phyloP scores from a whole-genome alignment of 2,888 invertebrate species.

The Ophioninae sp. region DNA sequence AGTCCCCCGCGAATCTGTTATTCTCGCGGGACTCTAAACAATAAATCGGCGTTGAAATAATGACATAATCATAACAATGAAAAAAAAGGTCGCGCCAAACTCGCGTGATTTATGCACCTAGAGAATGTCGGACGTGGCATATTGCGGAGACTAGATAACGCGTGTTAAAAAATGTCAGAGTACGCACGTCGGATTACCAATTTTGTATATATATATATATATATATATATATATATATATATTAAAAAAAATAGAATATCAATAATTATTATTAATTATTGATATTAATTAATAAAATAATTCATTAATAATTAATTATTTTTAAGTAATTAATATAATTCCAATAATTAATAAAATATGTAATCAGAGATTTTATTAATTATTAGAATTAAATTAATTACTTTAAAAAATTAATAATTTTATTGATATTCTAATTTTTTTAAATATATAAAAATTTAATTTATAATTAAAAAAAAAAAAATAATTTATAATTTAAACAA shows the following conservation, averaged over 20 bases:
- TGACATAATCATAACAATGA: background rate
- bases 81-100: background rate
- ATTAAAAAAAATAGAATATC: too few species aligned
- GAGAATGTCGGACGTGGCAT: background rate
- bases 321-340: background rate
- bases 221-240: too few species aligned
- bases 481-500: too few species aligned
- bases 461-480: too few species aligned
- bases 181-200: background rate
- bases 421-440: too few species aligned
- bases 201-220: background rate
- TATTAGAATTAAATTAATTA: too few species aligned
- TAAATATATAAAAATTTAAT: too few species aligned
- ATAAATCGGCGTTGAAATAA: background rate
- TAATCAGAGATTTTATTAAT: too few species aligned
- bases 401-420: background rate
- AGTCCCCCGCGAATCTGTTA: background rate
- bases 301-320: too few species aligned
- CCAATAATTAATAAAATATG: too few species aligned
- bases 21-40: background rate
- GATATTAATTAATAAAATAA: too few species aligned
- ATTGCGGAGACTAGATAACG: background rate
- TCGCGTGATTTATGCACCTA: background rate
- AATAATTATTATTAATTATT: background rate
- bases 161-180: background rate